Evolutionary conservation across 2,797 vertebrate species (phyloP).

Genomic region (Sternotherus odoratus): DNA sequence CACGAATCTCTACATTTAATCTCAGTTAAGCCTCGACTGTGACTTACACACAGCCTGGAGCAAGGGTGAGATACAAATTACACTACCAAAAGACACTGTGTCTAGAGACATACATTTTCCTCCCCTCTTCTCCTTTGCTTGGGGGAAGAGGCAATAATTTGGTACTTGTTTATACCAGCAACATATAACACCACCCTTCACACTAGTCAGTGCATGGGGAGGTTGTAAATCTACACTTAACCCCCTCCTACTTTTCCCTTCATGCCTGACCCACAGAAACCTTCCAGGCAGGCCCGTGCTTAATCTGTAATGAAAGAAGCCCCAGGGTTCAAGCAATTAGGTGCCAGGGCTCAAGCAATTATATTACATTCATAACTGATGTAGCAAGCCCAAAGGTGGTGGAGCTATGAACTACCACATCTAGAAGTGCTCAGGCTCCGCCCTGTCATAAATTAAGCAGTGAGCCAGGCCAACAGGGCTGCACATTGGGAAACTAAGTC

Average conservation of each 20-base stretch:
- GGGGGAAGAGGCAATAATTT: neutral
- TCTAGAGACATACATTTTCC: neutral
- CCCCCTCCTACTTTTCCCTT: neutral
- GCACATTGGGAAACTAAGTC: neutral
- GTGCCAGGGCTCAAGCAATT: too few species aligned
- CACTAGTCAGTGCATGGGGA: neutral
- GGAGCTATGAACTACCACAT: too few species aligned
- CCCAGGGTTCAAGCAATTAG: too few species aligned
- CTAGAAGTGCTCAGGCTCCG: too few species aligned
- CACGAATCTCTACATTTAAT: conserved; percentile 46
- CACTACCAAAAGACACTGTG: neutral
- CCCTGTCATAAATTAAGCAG: too few species aligned
- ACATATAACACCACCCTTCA: neutral
- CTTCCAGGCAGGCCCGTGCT: too few species aligned
- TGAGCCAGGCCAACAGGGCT: too few species aligned
- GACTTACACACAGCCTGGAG: conserved; percentile 5
- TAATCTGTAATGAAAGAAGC: too few species aligned
- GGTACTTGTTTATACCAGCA: neutral
- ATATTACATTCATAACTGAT: too few species aligned
- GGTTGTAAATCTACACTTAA: neutral
- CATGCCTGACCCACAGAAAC: neutral
- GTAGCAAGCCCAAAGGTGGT: too few species aligned
- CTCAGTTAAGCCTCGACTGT: conserved; percentile 54
- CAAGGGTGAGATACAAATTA: conserved; percentile 21
- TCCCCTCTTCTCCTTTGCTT: neutral